A percentile compares a stretch with the other conserved stretches of the same genome.
phyloP scores from a whole-genome alignment of 1,140 invertebrate species.

The Brachionus paranguensis region DNA sequence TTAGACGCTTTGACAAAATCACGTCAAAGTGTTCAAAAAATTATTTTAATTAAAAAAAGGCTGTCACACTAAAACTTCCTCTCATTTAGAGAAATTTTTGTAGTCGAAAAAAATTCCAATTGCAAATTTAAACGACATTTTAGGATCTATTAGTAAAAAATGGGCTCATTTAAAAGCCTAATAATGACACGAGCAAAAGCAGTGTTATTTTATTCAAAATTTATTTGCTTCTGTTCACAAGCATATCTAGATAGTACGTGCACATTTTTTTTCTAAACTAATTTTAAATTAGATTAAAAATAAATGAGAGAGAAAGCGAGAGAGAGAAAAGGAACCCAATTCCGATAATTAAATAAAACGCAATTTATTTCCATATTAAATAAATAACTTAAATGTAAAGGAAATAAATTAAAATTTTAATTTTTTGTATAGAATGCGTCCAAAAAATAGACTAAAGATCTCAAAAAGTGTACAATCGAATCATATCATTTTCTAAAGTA shows the following conservation, averaged over 20 bases:
- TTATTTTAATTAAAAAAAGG: too few relatives aligned
- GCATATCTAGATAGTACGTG: neutral
- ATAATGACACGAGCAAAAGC: neutral
- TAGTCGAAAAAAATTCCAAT: too few relatives aligned
- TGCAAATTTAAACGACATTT: neutral
- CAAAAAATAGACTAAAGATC: conserved; percentile 37
- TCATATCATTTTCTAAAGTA: conserved; percentile 18
- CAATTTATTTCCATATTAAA: neutral
- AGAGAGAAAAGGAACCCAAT: neutral
- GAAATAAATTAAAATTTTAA: neutral
- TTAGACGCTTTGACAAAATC: too few relatives aligned
- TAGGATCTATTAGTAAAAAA: neutral
- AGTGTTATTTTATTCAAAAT: neutral
- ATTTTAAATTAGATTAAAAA: conserved; percentile 23
- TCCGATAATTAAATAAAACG: neutral
- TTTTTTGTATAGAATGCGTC: conserved; percentile 18
- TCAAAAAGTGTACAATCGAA: conserved; percentile 9
- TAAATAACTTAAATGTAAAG: conserved; percentile 20
- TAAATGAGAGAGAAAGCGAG: neutral
- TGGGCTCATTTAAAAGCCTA: neutral
- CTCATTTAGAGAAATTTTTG: too few relatives aligned
- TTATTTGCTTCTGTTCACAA: neutral
- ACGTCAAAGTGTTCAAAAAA: too few relatives aligned
- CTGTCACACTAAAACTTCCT: too few relatives aligned
- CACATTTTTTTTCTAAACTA: neutral